These are phyloP conservation scores for Diplosoma virens DNA, from an alignment of 23 tunicate species.

Conservation along the genomic window DNA sequence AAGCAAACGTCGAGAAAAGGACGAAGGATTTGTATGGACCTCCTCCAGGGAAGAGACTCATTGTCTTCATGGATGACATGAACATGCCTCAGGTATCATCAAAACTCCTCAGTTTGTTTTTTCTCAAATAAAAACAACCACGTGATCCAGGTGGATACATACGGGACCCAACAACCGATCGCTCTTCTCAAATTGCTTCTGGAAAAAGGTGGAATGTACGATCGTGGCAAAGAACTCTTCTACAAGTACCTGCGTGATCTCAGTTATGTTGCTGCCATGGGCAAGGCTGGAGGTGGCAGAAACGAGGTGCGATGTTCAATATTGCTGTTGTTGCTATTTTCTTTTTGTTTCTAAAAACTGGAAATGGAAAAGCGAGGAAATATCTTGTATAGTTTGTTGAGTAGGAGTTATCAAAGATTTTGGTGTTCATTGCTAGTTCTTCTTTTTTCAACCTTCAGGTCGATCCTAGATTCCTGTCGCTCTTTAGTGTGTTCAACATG, in stretches of 20 bases:
- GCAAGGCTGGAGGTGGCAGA: constrained; percentile 99
- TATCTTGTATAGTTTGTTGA: too few species aligned
- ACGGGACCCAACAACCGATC: constrained; percentile 97
- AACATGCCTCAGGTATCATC: constrained; percentile 99
- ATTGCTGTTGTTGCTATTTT: neutral
- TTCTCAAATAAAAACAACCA: too few species aligned
- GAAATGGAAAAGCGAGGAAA: too few species aligned
- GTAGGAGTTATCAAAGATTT: too few species aligned
- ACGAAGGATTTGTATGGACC: constrained; percentile 98
- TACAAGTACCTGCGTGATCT: constrained; percentile 90
- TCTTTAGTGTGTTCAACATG: constrained; percentile 99
- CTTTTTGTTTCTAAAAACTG: neutral
- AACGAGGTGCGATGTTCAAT: constrained; percentile 78
- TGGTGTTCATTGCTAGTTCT: too few species aligned
- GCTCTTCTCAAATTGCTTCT: constrained; percentile 89
- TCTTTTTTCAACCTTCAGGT: constrained; percentile 52
- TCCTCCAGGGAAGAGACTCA: constrained; percentile 95
- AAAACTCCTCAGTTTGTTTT: too few species aligned
- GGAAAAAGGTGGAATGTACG: constrained; percentile 98
- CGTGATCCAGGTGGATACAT: constrained; percentile 87
- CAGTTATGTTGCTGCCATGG: constrained; percentile 98
- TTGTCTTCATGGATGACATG: constrained; percentile 99
- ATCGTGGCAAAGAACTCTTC: constrained; percentile 90
- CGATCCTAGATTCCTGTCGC: constrained; percentile 91
- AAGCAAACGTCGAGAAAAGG: constrained; percentile 98